phyloP scores from a whole-genome alignment of 2,113 vertebrate genomes.

The Colistium nudipinnis region DNA sequence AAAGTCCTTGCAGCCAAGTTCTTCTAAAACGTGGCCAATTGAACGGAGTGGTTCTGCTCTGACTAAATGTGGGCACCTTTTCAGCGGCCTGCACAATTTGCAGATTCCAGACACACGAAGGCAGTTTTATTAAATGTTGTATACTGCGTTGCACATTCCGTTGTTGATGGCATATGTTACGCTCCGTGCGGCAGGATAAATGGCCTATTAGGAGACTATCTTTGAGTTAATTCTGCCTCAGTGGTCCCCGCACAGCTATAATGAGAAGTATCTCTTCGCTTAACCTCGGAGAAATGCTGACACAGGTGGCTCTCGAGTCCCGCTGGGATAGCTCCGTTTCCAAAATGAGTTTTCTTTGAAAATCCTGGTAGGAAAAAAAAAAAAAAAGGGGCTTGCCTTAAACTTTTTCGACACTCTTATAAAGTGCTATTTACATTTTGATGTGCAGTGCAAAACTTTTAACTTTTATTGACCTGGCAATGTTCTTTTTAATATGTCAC shows the following conservation, averaged over 20 bases:
- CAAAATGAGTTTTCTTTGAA: constrained; percentile 11
- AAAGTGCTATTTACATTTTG: not conserved
- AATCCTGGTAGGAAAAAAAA: constrained; percentile 2
- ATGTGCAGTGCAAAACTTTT: not conserved
- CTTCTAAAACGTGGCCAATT: not conserved
- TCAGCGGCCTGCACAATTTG: not conserved
- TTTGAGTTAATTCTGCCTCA: constrained; percentile 19
- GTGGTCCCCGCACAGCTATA: constrained; percentile 24
- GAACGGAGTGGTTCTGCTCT: not conserved
- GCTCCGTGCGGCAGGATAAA: constrained; percentile 17
- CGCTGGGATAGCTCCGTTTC: not conserved
- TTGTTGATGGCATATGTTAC: constrained; percentile 4
- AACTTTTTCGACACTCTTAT: not conserved
- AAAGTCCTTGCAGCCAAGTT: constrained; percentile 6
- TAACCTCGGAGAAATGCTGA: constrained; percentile 44
- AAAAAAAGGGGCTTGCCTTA: not conserved
- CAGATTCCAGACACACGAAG: not conserved
- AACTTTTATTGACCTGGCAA: not conserved
- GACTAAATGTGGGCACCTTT: not conserved
- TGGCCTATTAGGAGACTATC: constrained; percentile 18
- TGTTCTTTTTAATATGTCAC: not conserved
- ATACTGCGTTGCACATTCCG: not conserved
- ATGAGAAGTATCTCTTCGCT: constrained; percentile 29
- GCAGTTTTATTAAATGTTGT: constrained; percentile 3
- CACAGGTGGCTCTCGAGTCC: constrained; percentile 1